A percentile compares a stretch with the other conserved stretches of the same genome.
These are phyloP conservation scores for Plecturocebus donacophilus DNA, from an alignment of 2,113 vertebrate species.

Conservation along the genomic window DNA sequence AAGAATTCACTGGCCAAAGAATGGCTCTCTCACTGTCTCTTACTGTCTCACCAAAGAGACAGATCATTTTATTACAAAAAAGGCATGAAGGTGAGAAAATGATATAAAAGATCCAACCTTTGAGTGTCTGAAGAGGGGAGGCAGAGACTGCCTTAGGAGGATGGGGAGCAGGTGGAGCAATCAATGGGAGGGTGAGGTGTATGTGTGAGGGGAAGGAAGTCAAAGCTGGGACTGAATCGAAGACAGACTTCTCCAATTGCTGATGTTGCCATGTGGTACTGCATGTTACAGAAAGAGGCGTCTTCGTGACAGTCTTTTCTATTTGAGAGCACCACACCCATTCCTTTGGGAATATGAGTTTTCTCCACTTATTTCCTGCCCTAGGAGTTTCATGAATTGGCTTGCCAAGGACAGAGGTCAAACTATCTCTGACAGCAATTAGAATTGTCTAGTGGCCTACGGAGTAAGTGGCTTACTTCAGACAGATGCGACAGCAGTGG, in stretches of 20 bases:
- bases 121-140: neutral
- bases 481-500: neutral
- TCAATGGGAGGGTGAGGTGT: neutral
- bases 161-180: neutral
- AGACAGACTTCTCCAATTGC: neutral
- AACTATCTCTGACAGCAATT: neutral
- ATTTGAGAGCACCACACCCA: neutral
- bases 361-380: slow-evolving; percentile 27
- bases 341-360: slow-evolving; percentile 31
- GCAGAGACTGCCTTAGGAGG: neutral
- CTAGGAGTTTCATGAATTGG: neutral
- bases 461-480: neutral
- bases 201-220: neutral
- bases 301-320: neutral
- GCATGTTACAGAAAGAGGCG: neutral
- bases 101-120: neutral
- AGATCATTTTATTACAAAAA: slow-evolving; percentile 14
- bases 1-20: neutral
- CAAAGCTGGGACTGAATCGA: neutral
- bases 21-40: neutral
- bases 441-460: neutral
- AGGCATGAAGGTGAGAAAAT: neutral
- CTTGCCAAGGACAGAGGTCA: slow-evolving; percentile 16
- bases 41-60: neutral
- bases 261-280: neutral